Base-by-base conservation (phyloP, 2,797 vertebrate genomes). In the Acipenser transmontanus region DNA sequence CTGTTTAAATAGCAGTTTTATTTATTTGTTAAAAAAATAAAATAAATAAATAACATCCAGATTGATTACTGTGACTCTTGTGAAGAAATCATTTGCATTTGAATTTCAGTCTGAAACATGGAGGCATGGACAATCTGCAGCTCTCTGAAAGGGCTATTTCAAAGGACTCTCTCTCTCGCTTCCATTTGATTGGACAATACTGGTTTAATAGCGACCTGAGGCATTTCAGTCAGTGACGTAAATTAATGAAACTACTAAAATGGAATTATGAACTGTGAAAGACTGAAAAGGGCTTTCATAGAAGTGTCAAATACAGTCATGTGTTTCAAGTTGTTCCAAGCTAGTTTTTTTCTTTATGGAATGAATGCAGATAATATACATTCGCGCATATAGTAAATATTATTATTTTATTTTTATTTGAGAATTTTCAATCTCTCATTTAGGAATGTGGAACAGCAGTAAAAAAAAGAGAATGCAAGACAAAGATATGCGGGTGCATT, bases 151-250 rank as follows among this genome's bases (percentile, higher is more conserved):
- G 34, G 54, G 9, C 12, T 57, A n/a, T 57, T 12, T 57, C 54
- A 57, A 57, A 57, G 54, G 54, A 13, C 12, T 17, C 17, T 57
- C 12, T 34, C 54, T 57, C 54, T 57, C 54, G 0, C 9, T n/a
- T 7, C 12, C 54, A 57, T 13, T 57, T 11, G 54, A 9, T n/a
- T 57, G 54, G 54, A 13, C 6, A 57, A 57, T 57, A 57, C 13
- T 57, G 54, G 54, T 5, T 57, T 57, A 57, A 57, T 57, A 57
- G 12, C 54, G 2, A 11, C 12, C 54, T 57, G 54, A 57, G 54
- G 54, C 54, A n/a, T 57, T 57, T 57, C 54, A n/a, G 54, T 11
- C 12, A 7, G 54, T 57, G 54, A 57, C 54, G 54, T n/a, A 57
- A 57, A 57, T 57, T 8, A 57, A 14, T 11, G n/a, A 13, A 57